Evolutionary conservation across 1,140 invertebrate species (phyloP).

Genomic region (Meloidogyne chitwoodi): DNA sequence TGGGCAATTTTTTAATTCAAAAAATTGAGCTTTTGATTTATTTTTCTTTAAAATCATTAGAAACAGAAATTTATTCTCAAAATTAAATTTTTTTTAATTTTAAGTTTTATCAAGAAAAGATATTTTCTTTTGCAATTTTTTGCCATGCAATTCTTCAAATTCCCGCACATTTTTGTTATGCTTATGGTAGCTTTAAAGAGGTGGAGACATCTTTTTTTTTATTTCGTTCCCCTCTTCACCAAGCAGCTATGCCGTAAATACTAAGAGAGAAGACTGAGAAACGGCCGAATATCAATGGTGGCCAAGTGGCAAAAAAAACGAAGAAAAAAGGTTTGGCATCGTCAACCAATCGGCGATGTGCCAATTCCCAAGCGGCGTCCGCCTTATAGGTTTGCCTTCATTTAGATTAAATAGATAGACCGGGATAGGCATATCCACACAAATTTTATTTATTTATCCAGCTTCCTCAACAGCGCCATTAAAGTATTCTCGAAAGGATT

Average conservation of each 20-base stretch:
- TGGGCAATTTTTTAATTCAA: neutral
- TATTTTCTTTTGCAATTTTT: neutral
- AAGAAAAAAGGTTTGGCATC: neutral
- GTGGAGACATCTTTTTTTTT: neutral
- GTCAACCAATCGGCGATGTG: constrained; percentile 17
- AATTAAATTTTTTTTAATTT: no score
- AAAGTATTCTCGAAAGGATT: constrained; percentile 26
- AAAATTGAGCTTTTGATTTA: neutral
- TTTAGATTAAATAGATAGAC: neutral
- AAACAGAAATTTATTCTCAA: no score
- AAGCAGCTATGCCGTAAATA: no score
- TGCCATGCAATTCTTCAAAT: neutral
- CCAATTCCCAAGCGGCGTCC: constrained; percentile 12
- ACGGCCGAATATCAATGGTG: neutral
- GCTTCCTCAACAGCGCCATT: neutral
- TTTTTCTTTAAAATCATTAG: no score
- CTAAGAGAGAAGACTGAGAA: no score
- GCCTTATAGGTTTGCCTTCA: neutral
- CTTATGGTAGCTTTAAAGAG: neutral
- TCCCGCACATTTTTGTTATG: neutral
- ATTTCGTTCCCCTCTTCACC: neutral
- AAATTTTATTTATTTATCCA: neutral
- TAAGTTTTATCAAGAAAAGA: no score
- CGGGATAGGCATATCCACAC: neutral
- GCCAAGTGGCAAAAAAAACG: neutral